Evolutionary conservation across 35 echinoderm and acorn worm genomes (phyloP), one percentile per base, ranked within the genome.

Genomic region (Stichopus chloronotus): DNA sequence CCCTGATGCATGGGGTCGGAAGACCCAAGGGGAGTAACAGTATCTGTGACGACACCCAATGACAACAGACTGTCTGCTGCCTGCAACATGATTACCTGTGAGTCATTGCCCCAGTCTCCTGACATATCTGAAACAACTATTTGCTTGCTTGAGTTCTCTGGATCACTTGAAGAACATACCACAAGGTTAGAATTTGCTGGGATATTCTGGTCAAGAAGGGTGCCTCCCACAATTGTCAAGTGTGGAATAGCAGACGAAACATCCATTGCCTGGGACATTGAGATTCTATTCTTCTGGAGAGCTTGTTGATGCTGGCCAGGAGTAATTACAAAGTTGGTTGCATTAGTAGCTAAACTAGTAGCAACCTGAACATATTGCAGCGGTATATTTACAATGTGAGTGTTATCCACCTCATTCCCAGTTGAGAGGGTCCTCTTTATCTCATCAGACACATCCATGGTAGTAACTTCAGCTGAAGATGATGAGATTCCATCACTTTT

Each of bases 31-130:
- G 1, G 14, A 22, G 53, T 56, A 9, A 53, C 4, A 1, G 82
- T 20, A 85, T 58, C 13, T 14, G 56, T 13, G 22, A 59, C 55
- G 4, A 21, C 55, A 58, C 82, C 82, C 82, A 85, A 25, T 9
- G 82, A 85, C 5, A 85, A 56, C 24, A 85, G 58, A 11, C 82
- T 58, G 58, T 85, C 82, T 19, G 82, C 82, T 58, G 82, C 82
- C 58, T 85, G 78, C 22, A 85, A 58, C 55, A 58, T 85, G 10
- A 85, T 58, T 2, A 85, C 17, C 55, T 85, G 82, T 56, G 82
- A 58, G 69, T 74, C 22, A 74, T 74, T 74, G 69, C 14, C 69
- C 69, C 69, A 74, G 69, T 74, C 69, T 21, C 19, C 19, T 21
- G 69, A n/a, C 22, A 7, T n/a, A 74, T 74, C 14, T 7, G 69